Evolutionary conservation across 2,888 invertebrate genomes (phyloP).

Genomic region (Lepidocyrtoides sp.): DNA sequence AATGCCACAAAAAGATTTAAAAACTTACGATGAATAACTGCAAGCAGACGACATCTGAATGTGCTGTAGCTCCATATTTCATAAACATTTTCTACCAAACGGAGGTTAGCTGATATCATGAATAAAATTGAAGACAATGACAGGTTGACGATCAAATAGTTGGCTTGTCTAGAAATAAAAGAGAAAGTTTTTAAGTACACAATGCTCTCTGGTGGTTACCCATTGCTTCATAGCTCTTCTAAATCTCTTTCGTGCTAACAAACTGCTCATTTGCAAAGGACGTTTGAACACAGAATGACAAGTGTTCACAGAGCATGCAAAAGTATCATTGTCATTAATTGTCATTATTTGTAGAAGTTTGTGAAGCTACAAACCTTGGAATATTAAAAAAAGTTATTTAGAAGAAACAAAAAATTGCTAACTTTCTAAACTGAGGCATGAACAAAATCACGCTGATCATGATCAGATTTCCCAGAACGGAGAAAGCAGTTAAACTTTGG

Average conservation of each 20-base stretch:
- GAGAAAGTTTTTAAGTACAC: too few relatives aligned
- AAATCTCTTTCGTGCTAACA: too few relatives aligned
- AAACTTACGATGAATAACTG: constrained; percentile 80
- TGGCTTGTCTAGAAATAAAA: constrained; percentile 80
- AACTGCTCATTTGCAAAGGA: too few relatives aligned
- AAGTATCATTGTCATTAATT: too few relatives aligned
- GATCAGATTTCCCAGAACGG: constrained; percentile 73
- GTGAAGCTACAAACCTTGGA: too few relatives aligned
- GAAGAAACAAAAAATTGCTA: constrained; percentile 37
- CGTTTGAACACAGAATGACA: too few relatives aligned
- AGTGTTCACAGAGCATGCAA: too few relatives aligned
- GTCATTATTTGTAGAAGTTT: too few relatives aligned
- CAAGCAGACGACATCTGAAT: constrained; percentile 63
- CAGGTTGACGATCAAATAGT: constrained; percentile 82
- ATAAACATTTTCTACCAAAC: constrained; percentile 69
- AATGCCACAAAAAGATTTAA: too few relatives aligned
- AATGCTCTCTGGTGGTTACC: too few relatives aligned
- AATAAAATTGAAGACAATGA: constrained; percentile 79
- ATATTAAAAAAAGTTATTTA: too few relatives aligned
- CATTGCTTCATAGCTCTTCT: too few relatives aligned
- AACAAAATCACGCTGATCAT: constrained; percentile 75
- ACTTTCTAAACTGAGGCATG: constrained; percentile 78
- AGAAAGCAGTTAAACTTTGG: constrained; percentile 46
- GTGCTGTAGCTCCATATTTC: constrained; percentile 76
- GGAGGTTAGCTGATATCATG: constrained; percentile 76